Conservation (phyloP, 2,888 invertebrate species). For the Drosophila siamana region DNA sequence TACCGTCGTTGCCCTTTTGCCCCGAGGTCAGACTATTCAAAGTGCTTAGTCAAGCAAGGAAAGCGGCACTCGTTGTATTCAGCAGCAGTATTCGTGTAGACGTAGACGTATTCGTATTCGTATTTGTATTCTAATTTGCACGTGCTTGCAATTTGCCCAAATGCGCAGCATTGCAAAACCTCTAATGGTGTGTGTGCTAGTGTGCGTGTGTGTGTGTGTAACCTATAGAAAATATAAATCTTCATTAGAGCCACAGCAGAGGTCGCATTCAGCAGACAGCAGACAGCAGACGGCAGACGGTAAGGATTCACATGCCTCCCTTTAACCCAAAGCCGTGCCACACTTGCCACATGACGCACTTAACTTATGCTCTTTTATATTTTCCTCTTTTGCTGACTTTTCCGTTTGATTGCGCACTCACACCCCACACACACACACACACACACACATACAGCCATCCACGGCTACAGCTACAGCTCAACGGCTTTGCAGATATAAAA, state of each 20-base stretch:
- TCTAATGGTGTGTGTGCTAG: slow-evolving; percentile 22
- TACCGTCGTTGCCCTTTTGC: slow-evolving; percentile 36
- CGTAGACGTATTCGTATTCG: slow-evolving; percentile 36
- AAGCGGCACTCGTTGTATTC: slow-evolving; percentile 37
- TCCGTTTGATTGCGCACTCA: slow-evolving; percentile 72
- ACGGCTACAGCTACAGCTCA: slow-evolving; percentile 42
- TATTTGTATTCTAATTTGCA: slow-evolving; percentile 74
- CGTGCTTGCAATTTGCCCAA: slow-evolving; percentile 77
- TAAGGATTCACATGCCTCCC: slow-evolving; percentile 26
- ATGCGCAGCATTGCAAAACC: slow-evolving; percentile 40
- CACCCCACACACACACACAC: slow-evolving; percentile 19
- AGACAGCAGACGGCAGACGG: slow-evolving; percentile 4
- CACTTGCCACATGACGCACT: slow-evolving; percentile 57
- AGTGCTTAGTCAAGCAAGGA: slow-evolving; percentile 70
- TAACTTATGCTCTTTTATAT: slow-evolving; percentile 74
- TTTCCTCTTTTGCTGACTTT: slow-evolving; percentile 64
- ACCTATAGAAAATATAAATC: slow-evolving; percentile 65
- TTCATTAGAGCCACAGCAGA: slow-evolving; percentile 66
- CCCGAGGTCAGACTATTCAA: slow-evolving; percentile 67
- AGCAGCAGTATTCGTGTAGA: slow-evolving; percentile 12
- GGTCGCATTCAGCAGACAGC: background rate
- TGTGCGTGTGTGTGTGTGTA: slow-evolving; percentile 11
- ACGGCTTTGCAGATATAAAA: slow-evolving; percentile 56
- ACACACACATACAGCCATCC: too few species aligned
- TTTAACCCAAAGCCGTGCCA: slow-evolving; percentile 9